phyloP scores from a whole-genome alignment of 2,888 invertebrate genomes.

The Drosophila conformis region DNA sequence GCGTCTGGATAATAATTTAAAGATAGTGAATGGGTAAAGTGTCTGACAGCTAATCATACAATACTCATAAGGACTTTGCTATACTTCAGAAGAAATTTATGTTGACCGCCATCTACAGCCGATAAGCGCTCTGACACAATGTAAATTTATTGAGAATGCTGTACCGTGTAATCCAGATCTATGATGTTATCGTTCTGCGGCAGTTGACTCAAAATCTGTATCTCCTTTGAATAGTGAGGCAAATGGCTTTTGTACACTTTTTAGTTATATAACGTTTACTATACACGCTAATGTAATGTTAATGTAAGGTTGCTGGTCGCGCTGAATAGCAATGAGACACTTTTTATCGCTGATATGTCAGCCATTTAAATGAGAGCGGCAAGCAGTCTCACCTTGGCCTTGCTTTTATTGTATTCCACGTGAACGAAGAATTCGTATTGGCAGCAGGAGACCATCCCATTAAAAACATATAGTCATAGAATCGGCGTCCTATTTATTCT shows the following conservation, averaged over 20 bases:
- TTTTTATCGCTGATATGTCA: neutral
- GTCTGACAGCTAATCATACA: slow-evolving; percentile 4
- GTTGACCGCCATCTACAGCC: slow-evolving; percentile 4
- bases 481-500: slow-evolving; percentile 27
- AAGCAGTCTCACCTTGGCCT: slow-evolving; percentile 12
- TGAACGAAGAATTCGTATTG: slow-evolving; percentile 26
- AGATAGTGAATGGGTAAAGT: neutral
- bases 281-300: neutral
- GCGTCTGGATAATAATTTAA: slow-evolving; percentile 35
- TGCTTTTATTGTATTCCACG: slow-evolving; percentile 26
- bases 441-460: slow-evolving; percentile 41
- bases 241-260: slow-evolving; percentile 6
- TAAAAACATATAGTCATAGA: slow-evolving; percentile 5
- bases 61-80: neutral
- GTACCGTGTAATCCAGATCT: slow-evolving; percentile 35
- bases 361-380: slow-evolving; percentile 10
- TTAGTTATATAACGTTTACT: slow-evolving; percentile 21
- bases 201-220: slow-evolving; percentile 30
- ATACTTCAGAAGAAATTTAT: slow-evolving; percentile 22
- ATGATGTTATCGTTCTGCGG: slow-evolving; percentile 44
- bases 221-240: neutral
- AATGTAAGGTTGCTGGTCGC: slow-evolving; percentile 22
- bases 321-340: neutral
- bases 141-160: slow-evolving; percentile 15
- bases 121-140: slow-evolving; percentile 27